These are phyloP conservation scores for Julus scanicus DNA, from an alignment of 2,888 invertebrate genomes.

Conservation along the genomic window DNA sequence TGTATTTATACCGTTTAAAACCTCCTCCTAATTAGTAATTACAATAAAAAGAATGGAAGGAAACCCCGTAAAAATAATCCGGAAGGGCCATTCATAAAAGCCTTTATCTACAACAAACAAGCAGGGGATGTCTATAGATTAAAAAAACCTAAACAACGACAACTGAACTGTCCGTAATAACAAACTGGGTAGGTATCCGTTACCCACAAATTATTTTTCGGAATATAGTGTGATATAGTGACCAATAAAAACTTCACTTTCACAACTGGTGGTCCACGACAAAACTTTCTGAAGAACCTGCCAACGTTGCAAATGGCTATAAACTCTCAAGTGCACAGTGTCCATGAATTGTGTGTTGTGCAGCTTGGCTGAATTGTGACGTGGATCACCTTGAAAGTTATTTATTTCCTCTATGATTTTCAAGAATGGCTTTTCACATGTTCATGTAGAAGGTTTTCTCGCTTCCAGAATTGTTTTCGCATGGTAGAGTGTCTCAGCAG, in stretches of 20 bases:
- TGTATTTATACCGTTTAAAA: constrained; percentile 7
- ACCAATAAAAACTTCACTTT: not conserved
- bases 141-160: not conserved
- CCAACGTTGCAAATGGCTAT: not conserved
- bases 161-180: not conserved
- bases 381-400: not conserved
- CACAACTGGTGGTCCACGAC: constrained; percentile 8
- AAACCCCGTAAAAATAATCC: not conserved
- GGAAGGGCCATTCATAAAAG: not conserved
- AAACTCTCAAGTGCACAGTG: not conserved
- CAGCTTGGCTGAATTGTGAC: not conserved
- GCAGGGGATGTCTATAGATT: not conserved
- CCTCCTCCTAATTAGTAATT: constrained; percentile 11
- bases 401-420: not conserved
- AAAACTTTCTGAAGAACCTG: not conserved
- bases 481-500: constrained; percentile 48
- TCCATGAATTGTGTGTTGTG: not conserved
- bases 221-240: not conserved
- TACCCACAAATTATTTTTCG: not conserved
- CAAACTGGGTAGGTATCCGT: not conserved
- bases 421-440: not conserved
- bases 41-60: not conserved
- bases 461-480: constrained; percentile 50
- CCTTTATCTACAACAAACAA: not conserved
- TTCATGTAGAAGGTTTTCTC: constrained; percentile 31